phyloP scores from a whole-genome alignment of 2,797 vertebrate genomes.

The Amblyopsis hoosieri region DNA sequence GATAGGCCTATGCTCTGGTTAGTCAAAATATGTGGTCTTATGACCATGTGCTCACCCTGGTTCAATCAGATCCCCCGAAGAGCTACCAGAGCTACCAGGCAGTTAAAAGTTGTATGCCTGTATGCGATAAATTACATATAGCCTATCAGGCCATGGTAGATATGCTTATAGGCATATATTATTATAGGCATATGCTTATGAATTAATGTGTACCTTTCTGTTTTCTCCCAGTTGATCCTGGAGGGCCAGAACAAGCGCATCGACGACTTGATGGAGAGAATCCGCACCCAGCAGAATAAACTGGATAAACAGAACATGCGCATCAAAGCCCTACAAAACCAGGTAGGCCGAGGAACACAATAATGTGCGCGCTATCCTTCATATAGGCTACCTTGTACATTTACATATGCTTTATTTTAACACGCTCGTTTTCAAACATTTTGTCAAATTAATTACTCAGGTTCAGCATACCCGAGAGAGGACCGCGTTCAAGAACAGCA shows the following conservation, averaged over 20 bases:
- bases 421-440: background rate
- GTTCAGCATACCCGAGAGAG: slow-evolving; percentile 67
- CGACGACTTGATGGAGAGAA: slow-evolving; percentile 87
- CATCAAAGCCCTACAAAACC: slow-evolving; percentile 88
- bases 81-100: too few relatives aligned
- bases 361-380: too few relatives aligned
- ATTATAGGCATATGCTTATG: too few relatives aligned
- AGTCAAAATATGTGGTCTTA: too few relatives aligned
- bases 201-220: background rate
- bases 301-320: slow-evolving; percentile 92
- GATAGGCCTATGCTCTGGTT: too few relatives aligned
- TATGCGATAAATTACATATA: too few relatives aligned
- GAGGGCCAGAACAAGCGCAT: slow-evolving; percentile 87
- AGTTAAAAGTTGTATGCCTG: too few relatives aligned
- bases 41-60: too few relatives aligned
- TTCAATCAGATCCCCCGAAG: too few relatives aligned
- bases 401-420: background rate
- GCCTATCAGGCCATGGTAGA: too few relatives aligned
- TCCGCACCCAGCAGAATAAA: slow-evolving; percentile 90
- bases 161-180: too few relatives aligned
- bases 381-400: too few relatives aligned
- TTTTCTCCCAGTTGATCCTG: slow-evolving; percentile 79
- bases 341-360: slow-evolving; percentile 70
- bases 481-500: slow-evolving; percentile 31
- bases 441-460: slow-evolving; percentile 36